Evolutionary conservation across 2,113 vertebrate species (phyloP), one percentile per base, ranked within the genome.

Genomic region (Saimiri boliviensis): DNA sequence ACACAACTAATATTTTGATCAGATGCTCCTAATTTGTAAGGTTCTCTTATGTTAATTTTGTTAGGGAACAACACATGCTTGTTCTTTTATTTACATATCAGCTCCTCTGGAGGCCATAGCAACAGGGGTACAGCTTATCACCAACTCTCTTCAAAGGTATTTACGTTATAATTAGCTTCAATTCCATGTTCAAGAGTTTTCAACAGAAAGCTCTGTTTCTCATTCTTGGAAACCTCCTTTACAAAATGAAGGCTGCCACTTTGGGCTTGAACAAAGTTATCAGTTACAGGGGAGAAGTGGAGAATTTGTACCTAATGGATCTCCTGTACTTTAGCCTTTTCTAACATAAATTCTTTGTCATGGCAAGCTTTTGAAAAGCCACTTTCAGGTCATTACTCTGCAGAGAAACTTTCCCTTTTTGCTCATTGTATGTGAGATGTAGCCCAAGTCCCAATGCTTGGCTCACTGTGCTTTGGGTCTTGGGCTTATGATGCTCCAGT

Each of bases 141-240:
- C 1, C 7, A 94, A 17, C 20, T 30, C 8, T n/a, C 63, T 35
- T 86, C 20, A 94, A 76, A 86, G 13, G n/a, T 80, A 56, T 66
- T 91, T 56, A 27, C 14, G 6, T 89, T 95, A 42, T n/a, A 91
- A 37, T 66, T 9, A 81, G 42, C 47, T 91, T 81, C 32, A 63
- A 45, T 17, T 66, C 21, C 14, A 85, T 30, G 5, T 90, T 92
- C 70, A 45, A 45, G 77, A 93, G 37, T 8, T 68, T 95, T 70
- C 40, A 91, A 58, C 60, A 96, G 45, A 79, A 93, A 54, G 10
- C 7, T 91, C 35, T 92, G 52, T 35, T 68, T 89, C 83, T n/a
- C 27, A 47, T 91, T 96, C 80, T 97, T 87, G 16, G 49, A 54
- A 42, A 35, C 4, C 25, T 82, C 49, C 27, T 87, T 5, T 4